Evolutionary conservation across 2,797 vertebrate genomes (phyloP).

Genomic region (Intellagama lesueurii): DNA sequence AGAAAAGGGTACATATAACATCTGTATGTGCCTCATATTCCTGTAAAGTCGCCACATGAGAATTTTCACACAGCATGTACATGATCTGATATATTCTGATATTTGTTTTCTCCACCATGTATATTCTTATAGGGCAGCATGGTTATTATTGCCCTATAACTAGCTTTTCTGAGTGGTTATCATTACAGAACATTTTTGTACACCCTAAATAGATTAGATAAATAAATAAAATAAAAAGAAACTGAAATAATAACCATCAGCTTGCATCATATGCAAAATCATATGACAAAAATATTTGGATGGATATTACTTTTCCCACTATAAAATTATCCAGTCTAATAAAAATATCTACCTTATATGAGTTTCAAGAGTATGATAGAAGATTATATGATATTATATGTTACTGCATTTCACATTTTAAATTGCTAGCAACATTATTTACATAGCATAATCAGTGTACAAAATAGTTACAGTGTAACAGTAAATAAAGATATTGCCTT

Average conservation of each 20-base stretch:
- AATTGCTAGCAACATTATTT: conserved; percentile 34
- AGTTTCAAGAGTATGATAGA: conserved; percentile 20
- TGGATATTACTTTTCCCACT: conserved; percentile 42
- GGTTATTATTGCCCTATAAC: conserved; percentile 51
- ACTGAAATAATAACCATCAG: conserved; percentile 51
- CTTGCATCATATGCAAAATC: too few species aligned
- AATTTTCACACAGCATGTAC: conserved; percentile 53
- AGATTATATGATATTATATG: conserved; percentile 51
- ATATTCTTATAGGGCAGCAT: conserved; percentile 39
- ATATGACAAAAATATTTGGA: neutral
- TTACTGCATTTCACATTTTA: conserved; percentile 21
- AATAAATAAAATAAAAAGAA: conserved; percentile 37
- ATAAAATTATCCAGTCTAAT: conserved; percentile 45
- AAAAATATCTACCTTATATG: conserved; percentile 45
- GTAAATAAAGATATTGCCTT: neutral
- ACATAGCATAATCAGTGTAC: neutral
- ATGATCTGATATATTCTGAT: conserved; percentile 51
- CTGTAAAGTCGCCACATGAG: conserved; percentile 28
- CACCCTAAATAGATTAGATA: conserved; percentile 48
- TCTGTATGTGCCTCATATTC: conserved; percentile 54
- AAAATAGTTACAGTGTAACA: neutral
- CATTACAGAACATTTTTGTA: conserved; percentile 52
- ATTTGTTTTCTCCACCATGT: conserved; percentile 50
- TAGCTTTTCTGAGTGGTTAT: conserved; percentile 54
- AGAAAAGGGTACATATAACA: conserved; percentile 53